Conservation (phyloP, 2,797 vertebrate species). For the Propithecus deckenii region DNA sequence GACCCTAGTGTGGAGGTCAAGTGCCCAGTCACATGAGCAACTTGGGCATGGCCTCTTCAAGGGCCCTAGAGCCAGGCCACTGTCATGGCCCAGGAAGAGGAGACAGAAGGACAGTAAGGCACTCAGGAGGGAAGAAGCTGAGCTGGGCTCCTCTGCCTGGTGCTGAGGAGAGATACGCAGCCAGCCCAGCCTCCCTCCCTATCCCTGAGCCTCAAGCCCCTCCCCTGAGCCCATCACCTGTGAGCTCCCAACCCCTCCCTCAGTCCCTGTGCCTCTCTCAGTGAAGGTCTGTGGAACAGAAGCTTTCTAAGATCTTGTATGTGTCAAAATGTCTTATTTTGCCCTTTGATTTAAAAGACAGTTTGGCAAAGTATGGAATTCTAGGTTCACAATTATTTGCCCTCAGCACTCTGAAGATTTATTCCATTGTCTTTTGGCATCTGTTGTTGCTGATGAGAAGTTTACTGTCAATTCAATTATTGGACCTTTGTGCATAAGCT, state of each 20-base stretch:
- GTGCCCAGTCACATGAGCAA: background rate
- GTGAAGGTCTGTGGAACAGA: background rate
- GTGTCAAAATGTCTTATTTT: slow-evolving; percentile 61
- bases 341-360: slow-evolving; percentile 58
- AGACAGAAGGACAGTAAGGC: background rate
- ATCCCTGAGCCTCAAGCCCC: background rate
- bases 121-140: background rate
- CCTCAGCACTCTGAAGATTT: slow-evolving; percentile 61
- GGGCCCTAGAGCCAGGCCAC: background rate
- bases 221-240: background rate
- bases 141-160: slow-evolving; percentile 21
- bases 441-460: slow-evolving; percentile 71
- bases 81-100: background rate
- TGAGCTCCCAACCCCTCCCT: background rate
- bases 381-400: slow-evolving; percentile 38
- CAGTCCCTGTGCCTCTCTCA: background rate
- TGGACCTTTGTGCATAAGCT: slow-evolving; percentile 65
- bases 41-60: background rate
- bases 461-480: slow-evolving; percentile 74
- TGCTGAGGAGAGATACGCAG: slow-evolving; percentile 2
- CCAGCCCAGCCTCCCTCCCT: background rate
- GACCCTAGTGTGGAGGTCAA: background rate
- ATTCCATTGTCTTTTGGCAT: slow-evolving; percentile 69
- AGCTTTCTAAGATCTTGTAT: slow-evolving; percentile 57
- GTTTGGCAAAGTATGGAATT: slow-evolving; percentile 52